A percentile compares a stretch with the other conserved stretches of the same genome.
phyloP scores from a whole-genome alignment of 37 sponge, comb jelly and placozoan species.

The Halichondria panicea region DNA sequence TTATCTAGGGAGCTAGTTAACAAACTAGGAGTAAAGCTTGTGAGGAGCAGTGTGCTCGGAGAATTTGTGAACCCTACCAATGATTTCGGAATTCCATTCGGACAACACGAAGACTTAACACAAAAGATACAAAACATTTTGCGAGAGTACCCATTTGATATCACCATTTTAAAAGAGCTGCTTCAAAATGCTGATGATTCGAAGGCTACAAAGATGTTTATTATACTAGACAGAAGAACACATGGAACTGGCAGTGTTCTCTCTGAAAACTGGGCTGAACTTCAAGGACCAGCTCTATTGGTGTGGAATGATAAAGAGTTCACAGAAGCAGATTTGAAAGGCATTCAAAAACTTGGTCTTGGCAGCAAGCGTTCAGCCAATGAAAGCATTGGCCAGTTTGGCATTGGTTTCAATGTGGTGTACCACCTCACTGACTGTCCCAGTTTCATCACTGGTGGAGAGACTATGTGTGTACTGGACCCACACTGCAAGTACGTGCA shows the following conservation, averaged over 20 bases:
- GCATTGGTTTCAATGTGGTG: conserved; percentile 76
- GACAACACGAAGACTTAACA: conserved; percentile 42
- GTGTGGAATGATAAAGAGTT: conserved; percentile 59
- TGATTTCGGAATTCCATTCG: conserved; percentile 30
- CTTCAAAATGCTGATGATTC: conserved; percentile 84
- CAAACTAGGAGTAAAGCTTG: conserved; percentile 24
- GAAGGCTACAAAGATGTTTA: conserved; percentile 51
- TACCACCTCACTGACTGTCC: conserved; percentile 78
- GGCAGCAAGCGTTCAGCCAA: conserved; percentile 57
- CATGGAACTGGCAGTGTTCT: conserved; percentile 18
- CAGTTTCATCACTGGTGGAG: conserved; percentile 42
- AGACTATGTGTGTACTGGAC: conserved; percentile 34
- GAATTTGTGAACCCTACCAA: not conserved
- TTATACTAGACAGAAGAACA: conserved; percentile 51
- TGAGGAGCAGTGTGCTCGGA: conserved; percentile 31
- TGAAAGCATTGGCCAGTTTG: conserved; percentile 60
- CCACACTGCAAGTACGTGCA: conserved; percentile 41
- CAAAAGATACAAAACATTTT: conserved; percentile 24
- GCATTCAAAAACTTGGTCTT: conserved; percentile 57
- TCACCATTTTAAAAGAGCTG: conserved; percentile 39
- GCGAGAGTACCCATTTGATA: conserved; percentile 33
- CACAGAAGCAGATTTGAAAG: conserved; percentile 48
- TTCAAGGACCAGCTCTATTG: conserved; percentile 62
- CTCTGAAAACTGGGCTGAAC: conserved; percentile 51
- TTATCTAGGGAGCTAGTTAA: conserved; percentile 18